Conservation (phyloP, 2,888 invertebrate species). For the Hermodice carunculata region DNA sequence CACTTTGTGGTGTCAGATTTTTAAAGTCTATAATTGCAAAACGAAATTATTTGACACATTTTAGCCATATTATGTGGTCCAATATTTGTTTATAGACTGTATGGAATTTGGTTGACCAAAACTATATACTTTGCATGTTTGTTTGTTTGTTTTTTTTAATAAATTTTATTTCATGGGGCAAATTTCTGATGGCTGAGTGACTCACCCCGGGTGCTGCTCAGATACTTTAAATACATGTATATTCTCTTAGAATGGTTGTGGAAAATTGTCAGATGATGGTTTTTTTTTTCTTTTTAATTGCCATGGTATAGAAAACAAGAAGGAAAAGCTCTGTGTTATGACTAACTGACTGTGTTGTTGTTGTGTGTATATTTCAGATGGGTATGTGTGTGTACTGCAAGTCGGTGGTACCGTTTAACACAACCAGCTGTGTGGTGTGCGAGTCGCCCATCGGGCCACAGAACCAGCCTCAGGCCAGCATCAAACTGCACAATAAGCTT, state of each 20-base stretch:
- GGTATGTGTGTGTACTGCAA: conserved; percentile 67
- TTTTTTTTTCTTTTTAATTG: too few species aligned
- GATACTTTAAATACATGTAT: not conserved
- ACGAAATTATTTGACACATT: too few species aligned
- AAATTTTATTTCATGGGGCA: not conserved
- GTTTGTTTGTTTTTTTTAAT: not conserved
- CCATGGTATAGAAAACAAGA: too few species aligned
- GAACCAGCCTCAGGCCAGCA: conserved; percentile 53
- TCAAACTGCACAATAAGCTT: conserved; percentile 45
- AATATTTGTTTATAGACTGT: too few species aligned
- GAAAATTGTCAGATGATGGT: not conserved
- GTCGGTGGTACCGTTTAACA: conserved; percentile 66
- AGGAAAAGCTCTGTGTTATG: not conserved
- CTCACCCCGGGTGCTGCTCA: too few species aligned
- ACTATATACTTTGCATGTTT: not conserved
- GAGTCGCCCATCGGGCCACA: conserved; percentile 64
- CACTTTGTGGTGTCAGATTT: too few species aligned
- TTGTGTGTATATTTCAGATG: conserved; percentile 61
- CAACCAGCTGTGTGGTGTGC: conserved; percentile 64
- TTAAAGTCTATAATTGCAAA: too few species aligned
- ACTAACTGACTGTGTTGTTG: not conserved
- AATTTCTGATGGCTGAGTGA: not conserved
- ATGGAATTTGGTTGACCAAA: too few species aligned
- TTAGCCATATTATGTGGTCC: too few species aligned
- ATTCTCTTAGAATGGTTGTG: not conserved